phyloP scores from a whole-genome alignment of 2,888 invertebrate species.

The Apotomis turbidana region DNA sequence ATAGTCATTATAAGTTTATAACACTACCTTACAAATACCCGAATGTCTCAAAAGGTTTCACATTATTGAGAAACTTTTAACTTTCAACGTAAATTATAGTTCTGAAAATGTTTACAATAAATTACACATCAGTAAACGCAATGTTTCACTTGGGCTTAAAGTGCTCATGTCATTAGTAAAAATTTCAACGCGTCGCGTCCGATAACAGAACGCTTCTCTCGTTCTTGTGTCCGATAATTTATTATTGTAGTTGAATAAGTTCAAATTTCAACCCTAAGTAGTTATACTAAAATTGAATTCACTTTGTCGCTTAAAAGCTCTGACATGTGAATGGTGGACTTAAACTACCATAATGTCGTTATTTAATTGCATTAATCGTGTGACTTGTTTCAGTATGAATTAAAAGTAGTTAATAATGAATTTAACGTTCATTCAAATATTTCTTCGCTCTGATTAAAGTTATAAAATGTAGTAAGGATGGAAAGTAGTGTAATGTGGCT shows the following conservation, averaged over 20 bases:
- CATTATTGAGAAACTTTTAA: background rate
- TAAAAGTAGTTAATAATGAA: no score
- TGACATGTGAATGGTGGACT: constrained; percentile 23
- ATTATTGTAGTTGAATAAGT: background rate
- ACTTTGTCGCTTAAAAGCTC: background rate
- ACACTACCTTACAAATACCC: no score
- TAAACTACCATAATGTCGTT: constrained; percentile 10
- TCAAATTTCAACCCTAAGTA: constrained; percentile 3
- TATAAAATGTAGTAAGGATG: background rate
- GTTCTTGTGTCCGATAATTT: constrained; percentile 31
- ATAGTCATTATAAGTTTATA: no score
- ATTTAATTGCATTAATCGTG: constrained; percentile 19
- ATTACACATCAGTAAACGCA: background rate
- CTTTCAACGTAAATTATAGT: no score
- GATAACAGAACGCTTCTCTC: constrained; percentile 29
- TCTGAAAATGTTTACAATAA: background rate
- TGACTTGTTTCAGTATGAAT: background rate
- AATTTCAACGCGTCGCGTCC: constrained; percentile 30
- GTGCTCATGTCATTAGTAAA: constrained; percentile 27
- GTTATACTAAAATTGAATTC: background rate
- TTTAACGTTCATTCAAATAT: no score
- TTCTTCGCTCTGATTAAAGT: no score
- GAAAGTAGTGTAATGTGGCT: background rate
- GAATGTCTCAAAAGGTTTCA: background rate
- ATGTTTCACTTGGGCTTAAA: constrained; percentile 4